phyloP scores from a whole-genome alignment of 1,140 invertebrate species.

The Cyphomyrmex costatus region DNA sequence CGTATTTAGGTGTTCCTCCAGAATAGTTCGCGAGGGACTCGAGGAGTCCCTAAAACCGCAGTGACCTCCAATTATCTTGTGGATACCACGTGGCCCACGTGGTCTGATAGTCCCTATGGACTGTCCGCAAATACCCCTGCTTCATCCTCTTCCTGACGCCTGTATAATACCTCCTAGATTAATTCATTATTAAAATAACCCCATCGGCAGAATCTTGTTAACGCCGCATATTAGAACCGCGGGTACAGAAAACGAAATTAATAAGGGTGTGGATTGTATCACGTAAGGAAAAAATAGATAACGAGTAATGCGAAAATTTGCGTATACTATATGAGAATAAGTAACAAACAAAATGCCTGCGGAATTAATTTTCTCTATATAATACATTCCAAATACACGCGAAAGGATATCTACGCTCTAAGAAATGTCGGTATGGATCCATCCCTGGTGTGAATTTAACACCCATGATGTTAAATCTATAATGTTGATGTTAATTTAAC shows the following conservation, averaged over 20 bases:
- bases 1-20: constrained; percentile 68
- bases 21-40: constrained; percentile 58
- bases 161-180: constrained; percentile 69
- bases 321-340: neutral
- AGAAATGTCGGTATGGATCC: no score
- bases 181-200: constrained; percentile 80
- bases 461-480: no score
- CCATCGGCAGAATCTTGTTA: constrained; percentile 63
- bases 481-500: no score
- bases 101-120: constrained; percentile 73
- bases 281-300: neutral
- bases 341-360: neutral
- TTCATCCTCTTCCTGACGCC: constrained; percentile 61
- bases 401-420: neutral
- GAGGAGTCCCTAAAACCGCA: constrained; percentile 79
- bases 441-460: no score
- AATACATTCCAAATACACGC: neutral
- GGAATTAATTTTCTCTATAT: constrained; percentile 3
- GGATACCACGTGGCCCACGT: constrained; percentile 77
- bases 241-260: constrained; percentile 65
- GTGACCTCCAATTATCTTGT: constrained; percentile 80
- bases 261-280: neutral
- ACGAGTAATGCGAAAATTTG: neutral
- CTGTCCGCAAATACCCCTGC: constrained; percentile 74
- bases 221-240: constrained; percentile 57